Evolutionary conservation across 2,888 invertebrate genomes (phyloP).

Genomic region (Syrista parreyssii): DNA sequence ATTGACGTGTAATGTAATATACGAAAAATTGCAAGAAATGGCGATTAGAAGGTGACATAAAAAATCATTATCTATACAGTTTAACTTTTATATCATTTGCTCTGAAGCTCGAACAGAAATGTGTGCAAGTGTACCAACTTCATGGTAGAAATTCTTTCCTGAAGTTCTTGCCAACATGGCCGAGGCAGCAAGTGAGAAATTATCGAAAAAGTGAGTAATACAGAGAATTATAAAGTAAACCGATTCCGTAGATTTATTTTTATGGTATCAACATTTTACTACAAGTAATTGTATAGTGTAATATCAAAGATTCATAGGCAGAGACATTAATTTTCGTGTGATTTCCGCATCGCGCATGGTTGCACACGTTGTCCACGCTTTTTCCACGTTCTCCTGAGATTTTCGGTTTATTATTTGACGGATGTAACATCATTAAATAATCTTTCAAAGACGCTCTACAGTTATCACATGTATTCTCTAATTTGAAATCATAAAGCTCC

Average conservation of each 20-base stretch:
- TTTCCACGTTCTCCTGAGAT: neutral
- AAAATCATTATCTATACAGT: neutral
- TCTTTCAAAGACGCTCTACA: neutral
- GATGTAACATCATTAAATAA: neutral
- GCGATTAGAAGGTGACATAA: neutral
- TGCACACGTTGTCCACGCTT: neutral
- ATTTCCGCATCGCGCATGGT: neutral
- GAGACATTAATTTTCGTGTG: neutral
- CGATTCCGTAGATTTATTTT: neutral
- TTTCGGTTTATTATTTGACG: neutral
- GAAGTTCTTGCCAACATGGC: conserved; percentile 67
- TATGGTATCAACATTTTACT: neutral
- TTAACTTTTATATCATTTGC: neutral
- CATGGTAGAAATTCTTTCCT: conserved; percentile 19
- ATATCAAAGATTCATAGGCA: neutral
- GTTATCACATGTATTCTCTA: neutral
- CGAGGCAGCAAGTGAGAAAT: conserved; percentile 70
- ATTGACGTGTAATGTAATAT: neutral
- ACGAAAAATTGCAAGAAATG: neutral
- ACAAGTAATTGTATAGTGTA: neutral
- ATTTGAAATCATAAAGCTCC: neutral
- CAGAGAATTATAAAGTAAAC: neutral
- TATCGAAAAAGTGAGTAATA: conserved; percentile 77
- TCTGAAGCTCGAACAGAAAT: neutral
- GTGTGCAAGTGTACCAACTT: conserved; percentile 2